A percentile compares a stretch with the other conserved stretches of the same genome.
These are phyloP conservation scores for Deroplatys truncata DNA, from an alignment of 2,888 invertebrate species.

Conservation along the genomic window DNA sequence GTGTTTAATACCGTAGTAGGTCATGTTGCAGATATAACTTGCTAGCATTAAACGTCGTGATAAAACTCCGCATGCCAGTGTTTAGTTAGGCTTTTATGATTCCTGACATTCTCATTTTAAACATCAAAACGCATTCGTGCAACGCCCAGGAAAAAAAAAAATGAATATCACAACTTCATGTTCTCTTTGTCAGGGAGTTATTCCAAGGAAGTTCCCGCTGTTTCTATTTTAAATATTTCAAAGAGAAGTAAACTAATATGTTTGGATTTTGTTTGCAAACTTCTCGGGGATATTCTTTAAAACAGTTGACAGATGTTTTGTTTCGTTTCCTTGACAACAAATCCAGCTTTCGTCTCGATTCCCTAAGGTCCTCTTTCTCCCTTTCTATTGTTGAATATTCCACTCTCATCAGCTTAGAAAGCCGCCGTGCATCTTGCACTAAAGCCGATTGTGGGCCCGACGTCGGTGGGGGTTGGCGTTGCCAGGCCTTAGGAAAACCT, in stretches of 20 bases:
- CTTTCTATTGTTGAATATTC: not conserved
- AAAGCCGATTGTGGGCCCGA: not conserved
- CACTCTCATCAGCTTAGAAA: slow-evolving; percentile 3
- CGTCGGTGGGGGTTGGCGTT: not conserved
- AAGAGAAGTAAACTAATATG: not conserved
- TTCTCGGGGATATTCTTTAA: not conserved
- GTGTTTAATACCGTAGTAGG: too few species aligned
- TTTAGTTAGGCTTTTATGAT: too few species aligned
- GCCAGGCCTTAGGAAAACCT: not conserved
- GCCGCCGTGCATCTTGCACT: not conserved
- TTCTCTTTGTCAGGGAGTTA: too few species aligned
- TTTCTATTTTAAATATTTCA: too few species aligned
- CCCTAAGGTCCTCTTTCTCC: not conserved
- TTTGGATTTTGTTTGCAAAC: not conserved
- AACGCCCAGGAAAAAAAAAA: too few species aligned
- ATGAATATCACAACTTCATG: too few species aligned
- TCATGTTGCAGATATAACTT: too few species aligned
- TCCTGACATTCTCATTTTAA: too few species aligned
- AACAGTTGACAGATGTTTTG: not conserved
- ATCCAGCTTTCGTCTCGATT: not conserved
- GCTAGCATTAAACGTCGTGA: too few species aligned
- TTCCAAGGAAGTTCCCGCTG: too few species aligned
- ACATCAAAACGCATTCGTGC: too few species aligned
- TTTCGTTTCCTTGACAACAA: not conserved
- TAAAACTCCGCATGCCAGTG: too few species aligned